phyloP scores from a whole-genome alignment of 2,797 vertebrate species.

The Sebastes taczanowskii region DNA sequence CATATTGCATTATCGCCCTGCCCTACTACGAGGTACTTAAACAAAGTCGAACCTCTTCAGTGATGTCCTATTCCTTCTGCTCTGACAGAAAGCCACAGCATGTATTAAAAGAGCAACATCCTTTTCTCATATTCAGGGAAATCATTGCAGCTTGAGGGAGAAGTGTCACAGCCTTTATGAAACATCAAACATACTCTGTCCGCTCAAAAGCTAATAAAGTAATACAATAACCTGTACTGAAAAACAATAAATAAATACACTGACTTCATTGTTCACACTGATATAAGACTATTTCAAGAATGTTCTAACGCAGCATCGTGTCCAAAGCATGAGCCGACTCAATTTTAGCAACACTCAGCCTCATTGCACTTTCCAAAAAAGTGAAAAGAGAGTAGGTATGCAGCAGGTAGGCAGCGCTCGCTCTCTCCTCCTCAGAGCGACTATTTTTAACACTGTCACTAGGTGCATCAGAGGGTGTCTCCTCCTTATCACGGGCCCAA shows the following conservation, averaged over 20 bases:
- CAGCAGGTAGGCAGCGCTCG: constrained; percentile 10
- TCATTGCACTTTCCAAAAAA: not conserved
- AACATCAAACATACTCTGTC: not conserved
- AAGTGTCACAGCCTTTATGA: not conserved
- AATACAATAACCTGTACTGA: not conserved
- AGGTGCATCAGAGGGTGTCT: constrained; percentile 24
- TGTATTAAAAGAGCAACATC: constrained; percentile 11
- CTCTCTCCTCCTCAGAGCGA: constrained; percentile 23
- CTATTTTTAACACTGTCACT: constrained; percentile 63
- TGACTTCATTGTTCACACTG: not conserved
- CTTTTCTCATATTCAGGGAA: not conserved
- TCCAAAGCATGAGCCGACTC: not conserved
- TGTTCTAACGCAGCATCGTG: not conserved
- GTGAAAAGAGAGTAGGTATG: not conserved
- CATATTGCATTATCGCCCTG: not conserved
- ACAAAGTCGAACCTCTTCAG: not conserved
- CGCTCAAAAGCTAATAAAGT: not conserved
- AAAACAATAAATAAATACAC: not conserved
- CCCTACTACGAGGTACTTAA: not conserved
- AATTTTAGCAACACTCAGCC: not conserved
- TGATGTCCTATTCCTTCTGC: not conserved
- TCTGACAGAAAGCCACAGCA: not conserved
- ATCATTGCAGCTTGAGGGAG: not conserved
- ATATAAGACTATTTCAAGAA: not conserved
- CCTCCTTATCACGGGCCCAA: constrained; percentile 35